Percentiles rank a stretch among this genome's conserved stretches.
phyloP scores from a whole-genome alignment of 2,797 vertebrate species.

The Mycteria americana region DNA sequence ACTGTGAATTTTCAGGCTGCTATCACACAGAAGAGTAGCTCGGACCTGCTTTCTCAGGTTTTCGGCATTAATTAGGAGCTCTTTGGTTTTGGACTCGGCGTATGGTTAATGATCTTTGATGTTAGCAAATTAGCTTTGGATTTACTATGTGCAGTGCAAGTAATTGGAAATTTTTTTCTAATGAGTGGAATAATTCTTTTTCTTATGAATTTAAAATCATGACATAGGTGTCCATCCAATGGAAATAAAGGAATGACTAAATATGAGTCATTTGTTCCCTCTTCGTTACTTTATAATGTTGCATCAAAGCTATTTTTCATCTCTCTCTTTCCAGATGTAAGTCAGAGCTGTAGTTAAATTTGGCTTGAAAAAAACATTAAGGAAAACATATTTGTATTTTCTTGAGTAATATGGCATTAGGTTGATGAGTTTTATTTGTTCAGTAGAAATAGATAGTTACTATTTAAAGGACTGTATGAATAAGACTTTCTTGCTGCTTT shows the following conservation, averaged over 20 bases:
- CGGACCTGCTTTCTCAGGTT: neutral
- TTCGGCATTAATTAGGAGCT: neutral
- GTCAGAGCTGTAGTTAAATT: neutral
- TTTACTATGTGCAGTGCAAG: neutral
- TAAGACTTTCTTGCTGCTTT: neutral
- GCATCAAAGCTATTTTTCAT: neutral
- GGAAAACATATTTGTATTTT: neutral
- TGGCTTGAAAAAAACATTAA: neutral
- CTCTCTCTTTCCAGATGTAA: neutral
- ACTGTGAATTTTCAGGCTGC: neutral
- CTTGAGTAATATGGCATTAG: neutral
- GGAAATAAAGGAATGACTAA: neutral
- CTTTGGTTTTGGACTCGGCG: neutral
- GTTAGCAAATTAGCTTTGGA: neutral
- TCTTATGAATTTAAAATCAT: neutral
- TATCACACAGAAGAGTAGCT: neutral
- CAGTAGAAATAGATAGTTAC: neutral
- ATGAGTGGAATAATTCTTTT: neutral
- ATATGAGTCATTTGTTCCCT: neutral
- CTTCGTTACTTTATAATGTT: neutral
- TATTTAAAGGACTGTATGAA: neutral
- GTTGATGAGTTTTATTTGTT: neutral
- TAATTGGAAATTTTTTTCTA: neutral
- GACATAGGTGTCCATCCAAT: neutral
- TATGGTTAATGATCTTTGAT: neutral